Base-by-base conservation (phyloP, 2,113 vertebrate species). In the Phalacrocorax aristotelis region DNA sequence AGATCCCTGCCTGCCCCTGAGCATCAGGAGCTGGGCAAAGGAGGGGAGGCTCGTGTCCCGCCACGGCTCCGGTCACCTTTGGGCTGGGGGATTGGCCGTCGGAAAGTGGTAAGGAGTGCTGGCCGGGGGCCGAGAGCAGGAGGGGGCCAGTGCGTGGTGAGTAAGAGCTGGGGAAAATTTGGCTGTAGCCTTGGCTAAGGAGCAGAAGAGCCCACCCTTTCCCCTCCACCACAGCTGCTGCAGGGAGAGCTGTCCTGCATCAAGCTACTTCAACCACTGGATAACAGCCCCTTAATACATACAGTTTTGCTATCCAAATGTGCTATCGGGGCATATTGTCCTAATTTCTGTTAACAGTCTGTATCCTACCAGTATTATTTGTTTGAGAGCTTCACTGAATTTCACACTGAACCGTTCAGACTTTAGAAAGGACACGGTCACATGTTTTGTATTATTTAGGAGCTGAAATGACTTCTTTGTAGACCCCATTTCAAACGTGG, bases 291-390 rank as follows among this genome's bases (percentile, higher is more conserved):
- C 78, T 69, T 27, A 11, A 0, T 27, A 17, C 46, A 1, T 9
- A 23, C 15, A 5, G 29, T 79, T 95, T 40, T 83, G 78, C 62
- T 70, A 40, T 48, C 68, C 58, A 51, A 44, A 76, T 66, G 58
- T 16, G 92, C 89, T 96, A 22, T 90, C 17, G 34, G 93, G 97
- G 97, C 90, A 92, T 96, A 76, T 94, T 96, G 93, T 96, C 91
- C 90, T 95, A 30, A 95, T 88, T 96, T 95, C 83, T 92, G 89
- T 97, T 94, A 97, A 74, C 83, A 83, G 95, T 93, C 96, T 95
- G 95, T 93, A 95, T 96, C 80, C 94, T 97, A 90, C 93, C 97
- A 97, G 97, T 98, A 96, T 97, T 97, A 97, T 44, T 97, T 86
- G 71, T 86, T 96, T 90, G 94, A 97, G 96, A 94, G 94, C 97